Percentiles rank a stretch among this genome's conserved stretches.
phyloP scores from a whole-genome alignment of 2,888 invertebrate species.

The Ophion obscuratus region DNA sequence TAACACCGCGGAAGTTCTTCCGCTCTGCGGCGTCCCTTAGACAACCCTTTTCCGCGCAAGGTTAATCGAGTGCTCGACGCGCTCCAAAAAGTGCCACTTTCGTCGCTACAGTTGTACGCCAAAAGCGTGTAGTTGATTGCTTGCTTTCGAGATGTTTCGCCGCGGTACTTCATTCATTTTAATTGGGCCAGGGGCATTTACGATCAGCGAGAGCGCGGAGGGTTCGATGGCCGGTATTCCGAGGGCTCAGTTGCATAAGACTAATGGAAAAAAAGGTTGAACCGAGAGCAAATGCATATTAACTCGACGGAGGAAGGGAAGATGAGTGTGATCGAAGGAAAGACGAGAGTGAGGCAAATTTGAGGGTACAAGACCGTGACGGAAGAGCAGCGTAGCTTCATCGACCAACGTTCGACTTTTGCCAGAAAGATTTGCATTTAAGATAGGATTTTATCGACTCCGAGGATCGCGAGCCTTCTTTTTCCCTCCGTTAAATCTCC shows the following conservation, averaged over 20 bases:
- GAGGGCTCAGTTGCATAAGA: constrained; percentile 4
- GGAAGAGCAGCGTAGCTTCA: constrained; percentile 44
- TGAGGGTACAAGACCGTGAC: constrained; percentile 30
- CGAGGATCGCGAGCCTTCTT: constrained; percentile 45
- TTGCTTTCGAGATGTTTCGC: background rate
- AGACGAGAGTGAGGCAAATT: constrained; percentile 22
- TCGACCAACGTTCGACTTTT: constrained; percentile 48
- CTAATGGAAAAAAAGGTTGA: constrained; percentile 30
- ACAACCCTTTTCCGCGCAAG: background rate
- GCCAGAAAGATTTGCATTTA: constrained; percentile 62
- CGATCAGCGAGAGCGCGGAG: no score
- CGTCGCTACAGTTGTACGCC: background rate
- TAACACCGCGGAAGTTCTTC: background rate
- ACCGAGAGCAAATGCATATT: constrained; percentile 53
- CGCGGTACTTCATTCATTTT: background rate
- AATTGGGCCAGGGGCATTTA: background rate
- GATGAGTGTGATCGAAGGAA: constrained; percentile 17
- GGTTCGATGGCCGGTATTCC: background rate
- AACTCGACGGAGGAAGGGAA: constrained; percentile 25
- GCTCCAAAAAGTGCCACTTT: background rate
- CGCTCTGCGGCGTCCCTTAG: background rate
- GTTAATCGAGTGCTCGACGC: background rate
- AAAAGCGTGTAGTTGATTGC: background rate
- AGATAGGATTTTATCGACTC: constrained; percentile 66
- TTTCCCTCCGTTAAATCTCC: constrained; percentile 13